Percentiles rank a stretch among this genome's conserved stretches.
Evolutionary conservation across 2,797 vertebrate genomes (phyloP).

Genomic region (Taenioides sp.): DNA sequence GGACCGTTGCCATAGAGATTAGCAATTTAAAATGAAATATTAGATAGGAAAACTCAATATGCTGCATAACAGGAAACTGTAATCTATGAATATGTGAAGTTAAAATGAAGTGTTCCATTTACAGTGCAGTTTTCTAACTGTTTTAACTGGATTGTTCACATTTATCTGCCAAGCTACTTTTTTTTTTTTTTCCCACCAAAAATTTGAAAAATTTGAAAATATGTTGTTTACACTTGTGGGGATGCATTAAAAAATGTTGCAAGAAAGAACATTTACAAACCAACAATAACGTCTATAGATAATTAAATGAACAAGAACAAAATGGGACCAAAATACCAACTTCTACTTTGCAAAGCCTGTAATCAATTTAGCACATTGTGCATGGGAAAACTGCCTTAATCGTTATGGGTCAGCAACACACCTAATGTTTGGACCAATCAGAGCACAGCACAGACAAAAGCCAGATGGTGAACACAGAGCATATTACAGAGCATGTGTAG

Average conservation of each 20-base stretch:
- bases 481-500: background rate
- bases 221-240: background rate
- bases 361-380: background rate
- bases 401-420: background rate
- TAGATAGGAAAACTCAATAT: no score
- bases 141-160: no score
- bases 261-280: background rate
- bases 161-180: background rate
- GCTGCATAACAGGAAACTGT: no score
- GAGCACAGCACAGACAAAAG: slow-evolving; percentile 10
- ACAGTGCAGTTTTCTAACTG: background rate
- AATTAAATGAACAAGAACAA: background rate
- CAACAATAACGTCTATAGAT: background rate
- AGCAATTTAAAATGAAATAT: no score
- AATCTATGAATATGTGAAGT: background rate
- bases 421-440: slow-evolving; percentile 6
- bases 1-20: no score
- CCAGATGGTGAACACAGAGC: slow-evolving; percentile 4
- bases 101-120: background rate
- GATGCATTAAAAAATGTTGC: background rate
- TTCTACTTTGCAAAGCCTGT: background rate
- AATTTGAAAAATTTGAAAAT: no score
- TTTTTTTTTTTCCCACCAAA: no score
- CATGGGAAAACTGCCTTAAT: background rate
- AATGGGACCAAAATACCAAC: background rate